Base-by-base conservation (phyloP, 2,113 vertebrate species). In the Ia io region DNA sequence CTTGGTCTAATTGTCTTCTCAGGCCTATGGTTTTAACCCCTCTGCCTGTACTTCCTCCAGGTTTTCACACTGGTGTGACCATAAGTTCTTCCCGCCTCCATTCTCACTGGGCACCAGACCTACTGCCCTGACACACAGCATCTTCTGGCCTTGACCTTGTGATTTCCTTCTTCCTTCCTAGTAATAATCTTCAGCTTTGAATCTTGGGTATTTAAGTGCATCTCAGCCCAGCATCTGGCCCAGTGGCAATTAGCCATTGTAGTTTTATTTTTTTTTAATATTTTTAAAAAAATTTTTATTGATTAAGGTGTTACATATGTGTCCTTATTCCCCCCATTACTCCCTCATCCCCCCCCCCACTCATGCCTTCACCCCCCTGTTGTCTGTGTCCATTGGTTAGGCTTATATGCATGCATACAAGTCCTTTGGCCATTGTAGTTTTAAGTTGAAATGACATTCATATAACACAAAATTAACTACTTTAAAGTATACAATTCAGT, bases 71-170 rank as follows among this genome's bases (percentile, higher is more conserved):
- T 13, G 13, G 4, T 49, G 11, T 37, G 25, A 25, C 35, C 28
- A 1, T 4, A 2, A 2, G 14, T 22, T 59, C 32, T 13, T n/a
- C 12, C 56, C 13, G 35, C n/a, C 25, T 40, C 30, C 3, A 0
- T 14, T 20, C 28, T 69, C 5, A 9, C 18, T 25, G 56, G 53
- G 25, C 37, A 25, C 0, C 9, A 76, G 23, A 2, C 5, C 59
- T 25, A 0, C 28, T 6, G 35, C 7, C 2, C 7, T 9, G 56
- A 61, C 35, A n/a, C 37, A 7, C 2, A 17, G 28, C 13, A 4
- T 49, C 67, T 76, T 53, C 18, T 2, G 65, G 28, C 28, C 63
- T 51, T 83, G 32, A 56, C n/a, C 82, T 51, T 23, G 76, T 53
- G 42, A 56, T 40, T 65, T 42, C 47, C 28, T 79, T 79, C 47